Conservation (phyloP, 2,797 vertebrate species). For the Ctenochaetus hawaiiensis region DNA sequence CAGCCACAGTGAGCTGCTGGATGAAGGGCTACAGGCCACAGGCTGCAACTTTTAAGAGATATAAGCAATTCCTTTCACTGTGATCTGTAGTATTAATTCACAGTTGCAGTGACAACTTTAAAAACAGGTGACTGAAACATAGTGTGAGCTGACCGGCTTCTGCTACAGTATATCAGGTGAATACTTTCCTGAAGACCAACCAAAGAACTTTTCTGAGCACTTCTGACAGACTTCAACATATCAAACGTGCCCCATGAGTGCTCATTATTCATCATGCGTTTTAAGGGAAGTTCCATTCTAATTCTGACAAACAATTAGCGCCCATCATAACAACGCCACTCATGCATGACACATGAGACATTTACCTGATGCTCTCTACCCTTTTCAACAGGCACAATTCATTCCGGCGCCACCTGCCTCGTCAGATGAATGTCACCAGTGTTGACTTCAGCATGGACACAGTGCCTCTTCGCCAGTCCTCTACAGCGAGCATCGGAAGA, state of each 20-base stretch:
- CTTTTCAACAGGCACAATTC: constrained; percentile 93
- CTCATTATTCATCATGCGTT: constrained; percentile 32
- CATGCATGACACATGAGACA: constrained; percentile 38
- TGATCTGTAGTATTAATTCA: too few relatives aligned
- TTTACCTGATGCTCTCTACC: constrained; percentile 56
- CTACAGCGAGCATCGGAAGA: constrained; percentile 93
- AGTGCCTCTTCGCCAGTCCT: constrained; percentile 93
- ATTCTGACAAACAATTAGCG: constrained; percentile 40
- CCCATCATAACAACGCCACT: constrained; percentile 42
- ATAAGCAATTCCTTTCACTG: too few relatives aligned
- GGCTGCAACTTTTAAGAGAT: too few relatives aligned
- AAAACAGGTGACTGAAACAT: too few relatives aligned
- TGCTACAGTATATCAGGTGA: neutral
- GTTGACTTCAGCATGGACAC: constrained; percentile 95
- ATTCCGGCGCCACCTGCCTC: constrained; percentile 95
- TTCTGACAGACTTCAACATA: neutral
- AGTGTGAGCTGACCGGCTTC: neutral
- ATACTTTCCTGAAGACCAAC: neutral
- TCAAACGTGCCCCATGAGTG: constrained; percentile 2
- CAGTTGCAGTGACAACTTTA: too few relatives aligned
- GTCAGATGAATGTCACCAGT: constrained; percentile 98
- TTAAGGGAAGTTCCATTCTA: constrained; percentile 5
- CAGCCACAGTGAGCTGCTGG: too few relatives aligned
- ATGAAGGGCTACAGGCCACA: too few relatives aligned
- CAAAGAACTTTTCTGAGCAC: neutral